Base-by-base conservation (phyloP, 2,888 invertebrate genomes). In the Galerucella pusilla region DNA sequence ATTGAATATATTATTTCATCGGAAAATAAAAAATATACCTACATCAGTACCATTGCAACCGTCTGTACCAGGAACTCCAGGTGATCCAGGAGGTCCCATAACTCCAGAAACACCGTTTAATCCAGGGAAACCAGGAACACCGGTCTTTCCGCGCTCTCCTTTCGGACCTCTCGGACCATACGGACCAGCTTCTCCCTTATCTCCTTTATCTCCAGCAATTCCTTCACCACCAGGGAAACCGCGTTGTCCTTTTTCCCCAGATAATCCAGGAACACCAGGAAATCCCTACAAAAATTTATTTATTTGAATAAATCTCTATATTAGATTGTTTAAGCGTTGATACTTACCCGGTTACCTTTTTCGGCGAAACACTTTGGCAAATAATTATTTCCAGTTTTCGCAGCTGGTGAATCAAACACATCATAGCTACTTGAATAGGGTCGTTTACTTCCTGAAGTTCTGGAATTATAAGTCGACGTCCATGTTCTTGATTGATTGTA, bases 1-100 rank as follows among this genome's bases (percentile, higher is more conserved):
- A 10, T 57, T 16, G 20, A 57, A 10, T 57, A 57, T 20, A 57
- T 16, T 16, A 57, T 57, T 57, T 20, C 9, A 16, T 57, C 11
- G 16, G 10, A n/a, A 52, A 68, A 68, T 66, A 9, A n/a, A 60
- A 65, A 71, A 68, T 65, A 63, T 74, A 75, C 92, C 91, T 90
- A 96, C 96, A 87, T 97, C 97, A 71, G 97, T 96, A 84, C 98
- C 98, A 85, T 98, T 98, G 85, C 98, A 99, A 11, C 98, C 99
- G 85, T 98, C 97, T 83, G 94, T 70, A 89, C 98, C 98, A 59
- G 95, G 93, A 61, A 91, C 89, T 81, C 97, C 97, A n/a, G 94
- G 90, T 0, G 90, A 84, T 68, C 97, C 95, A 0, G 90, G 82
- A 73, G 90, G 90, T 49, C 95, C 95, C 85, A 90, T 91, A 75